These are phyloP conservation scores for Melanotaenia maccullochi DNA, from an alignment of 2,797 vertebrate genomes.

Conservation along the genomic window DNA sequence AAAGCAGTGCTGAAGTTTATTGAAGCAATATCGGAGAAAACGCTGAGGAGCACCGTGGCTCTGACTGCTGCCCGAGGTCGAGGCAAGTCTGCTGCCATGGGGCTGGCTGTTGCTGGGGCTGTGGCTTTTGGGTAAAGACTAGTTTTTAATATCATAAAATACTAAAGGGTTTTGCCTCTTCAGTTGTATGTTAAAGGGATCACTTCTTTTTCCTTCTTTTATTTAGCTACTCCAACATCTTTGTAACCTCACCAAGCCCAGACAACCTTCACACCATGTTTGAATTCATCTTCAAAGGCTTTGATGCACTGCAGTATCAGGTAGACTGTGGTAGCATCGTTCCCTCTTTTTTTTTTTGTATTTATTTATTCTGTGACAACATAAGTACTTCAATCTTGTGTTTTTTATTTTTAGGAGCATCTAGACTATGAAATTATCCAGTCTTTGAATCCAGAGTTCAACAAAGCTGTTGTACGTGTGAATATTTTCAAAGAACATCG, in stretches of 20 bases:
- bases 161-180: not conserved
- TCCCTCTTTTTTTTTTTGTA: not conserved
- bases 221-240: constrained; percentile 96
- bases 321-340: constrained; percentile 66
- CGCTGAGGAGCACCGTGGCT: constrained; percentile 92
- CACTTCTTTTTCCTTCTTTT: not conserved
- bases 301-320: constrained; percentile 95
- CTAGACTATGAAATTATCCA: constrained; percentile 98
- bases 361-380: not conserved
- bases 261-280: constrained; percentile 98
- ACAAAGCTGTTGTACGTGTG: constrained; percentile 96
- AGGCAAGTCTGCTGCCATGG: constrained; percentile 96
- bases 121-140: constrained; percentile 92
- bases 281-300: constrained; percentile 98
- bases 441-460: constrained; percentile 97
- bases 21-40: constrained; percentile 97
- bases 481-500: constrained; percentile 97
- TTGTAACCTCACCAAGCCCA: constrained; percentile 97
- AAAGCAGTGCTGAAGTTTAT: constrained; percentile 96
- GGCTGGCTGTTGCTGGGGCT: constrained; percentile 93
- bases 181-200: not conserved
- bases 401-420: constrained; percentile 86
- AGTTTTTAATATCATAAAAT: not conserved
- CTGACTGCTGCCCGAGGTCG: constrained; percentile 95
- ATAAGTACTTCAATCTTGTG: not conserved